These are phyloP conservation scores for Scaptodrosophila latifasciaeformis DNA, from an alignment of 2,888 invertebrate species.

Conservation along the genomic window DNA sequence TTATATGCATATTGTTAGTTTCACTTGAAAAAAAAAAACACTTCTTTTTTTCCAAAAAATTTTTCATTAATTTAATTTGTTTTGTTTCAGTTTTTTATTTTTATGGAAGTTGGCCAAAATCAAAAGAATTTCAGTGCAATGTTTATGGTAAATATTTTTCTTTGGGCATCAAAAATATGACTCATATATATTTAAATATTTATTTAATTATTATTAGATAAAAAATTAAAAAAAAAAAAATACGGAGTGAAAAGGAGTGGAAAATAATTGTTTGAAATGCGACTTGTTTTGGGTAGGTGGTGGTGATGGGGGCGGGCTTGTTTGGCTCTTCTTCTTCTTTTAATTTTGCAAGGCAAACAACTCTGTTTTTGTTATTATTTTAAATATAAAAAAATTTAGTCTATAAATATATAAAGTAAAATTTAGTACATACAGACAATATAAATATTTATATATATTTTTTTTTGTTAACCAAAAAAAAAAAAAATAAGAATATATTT, in stretches of 20 bases:
- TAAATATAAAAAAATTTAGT: too few relatives aligned
- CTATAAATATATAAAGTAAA: neutral
- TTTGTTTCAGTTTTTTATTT: too few relatives aligned
- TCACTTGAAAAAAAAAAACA: too few relatives aligned
- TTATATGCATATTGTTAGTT: slow-evolving; percentile 18
- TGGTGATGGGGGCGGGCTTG: neutral
- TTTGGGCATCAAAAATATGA: slow-evolving; percentile 65
- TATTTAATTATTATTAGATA: slow-evolving; percentile 27
- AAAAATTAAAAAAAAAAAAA: slow-evolving; percentile 18
- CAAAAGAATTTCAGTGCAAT: neutral
- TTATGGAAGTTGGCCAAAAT: neutral
- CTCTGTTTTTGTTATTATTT: neutral
- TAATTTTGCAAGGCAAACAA: too few relatives aligned
- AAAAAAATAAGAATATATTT: slow-evolving; percentile 13
- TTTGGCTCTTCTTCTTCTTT: too few relatives aligned
- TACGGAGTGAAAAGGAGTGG: too few relatives aligned
- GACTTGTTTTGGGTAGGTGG: too few relatives aligned
- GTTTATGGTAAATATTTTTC: slow-evolving; percentile 29
- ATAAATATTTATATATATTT: neutral
- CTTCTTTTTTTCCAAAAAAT: too few relatives aligned
- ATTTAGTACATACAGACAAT: slow-evolving; percentile 4
- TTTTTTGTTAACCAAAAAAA: slow-evolving; percentile 43
- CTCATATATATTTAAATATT: slow-evolving; percentile 31
- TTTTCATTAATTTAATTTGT: too few relatives aligned
- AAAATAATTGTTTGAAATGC: too few relatives aligned